These are phyloP conservation scores for Lasioglossum oenotherae DNA, from an alignment of 2,888 invertebrate species.

Conservation along the genomic window DNA sequence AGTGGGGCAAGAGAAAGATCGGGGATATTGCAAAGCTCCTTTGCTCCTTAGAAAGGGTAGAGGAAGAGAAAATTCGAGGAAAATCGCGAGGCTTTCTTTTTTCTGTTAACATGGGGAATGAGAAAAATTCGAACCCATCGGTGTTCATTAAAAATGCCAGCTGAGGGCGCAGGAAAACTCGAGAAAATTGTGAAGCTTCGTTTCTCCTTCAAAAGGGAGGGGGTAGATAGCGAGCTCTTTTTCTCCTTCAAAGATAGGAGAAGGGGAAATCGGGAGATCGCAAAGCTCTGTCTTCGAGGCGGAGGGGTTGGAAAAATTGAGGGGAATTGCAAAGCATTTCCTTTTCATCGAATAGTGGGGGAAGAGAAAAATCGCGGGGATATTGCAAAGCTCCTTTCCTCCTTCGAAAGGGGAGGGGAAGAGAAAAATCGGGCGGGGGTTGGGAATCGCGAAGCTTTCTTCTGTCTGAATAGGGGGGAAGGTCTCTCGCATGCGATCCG, in stretches of 20 bases:
- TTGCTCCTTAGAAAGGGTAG: not conserved
- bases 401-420: not conserved
- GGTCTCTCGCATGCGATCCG: slow-evolving; percentile 31
- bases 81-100: not conserved
- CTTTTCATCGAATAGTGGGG: not conserved
- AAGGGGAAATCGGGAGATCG: not conserved
- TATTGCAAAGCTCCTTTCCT: too few relatives aligned
- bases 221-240: not conserved
- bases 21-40: not conserved
- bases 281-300: too few relatives aligned
- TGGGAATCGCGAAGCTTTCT: not conserved
- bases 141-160: too few relatives aligned
- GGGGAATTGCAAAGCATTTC: not conserved
- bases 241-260: not conserved
- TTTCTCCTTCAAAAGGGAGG: not conserved
- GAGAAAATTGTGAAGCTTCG: not conserved
- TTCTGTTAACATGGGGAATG: too few relatives aligned
- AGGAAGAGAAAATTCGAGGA: not conserved
- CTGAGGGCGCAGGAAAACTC: too few relatives aligned
- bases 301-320: too few relatives aligned
- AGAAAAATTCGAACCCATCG: too few relatives aligned
- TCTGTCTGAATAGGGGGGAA: not conserved
- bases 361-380: not conserved
- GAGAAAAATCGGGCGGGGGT: not conserved
- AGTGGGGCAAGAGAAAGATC: not conserved